Evolutionary conservation across 2,797 vertebrate genomes (phyloP).

Genomic region (Chiroxiphia lanceolata): DNA sequence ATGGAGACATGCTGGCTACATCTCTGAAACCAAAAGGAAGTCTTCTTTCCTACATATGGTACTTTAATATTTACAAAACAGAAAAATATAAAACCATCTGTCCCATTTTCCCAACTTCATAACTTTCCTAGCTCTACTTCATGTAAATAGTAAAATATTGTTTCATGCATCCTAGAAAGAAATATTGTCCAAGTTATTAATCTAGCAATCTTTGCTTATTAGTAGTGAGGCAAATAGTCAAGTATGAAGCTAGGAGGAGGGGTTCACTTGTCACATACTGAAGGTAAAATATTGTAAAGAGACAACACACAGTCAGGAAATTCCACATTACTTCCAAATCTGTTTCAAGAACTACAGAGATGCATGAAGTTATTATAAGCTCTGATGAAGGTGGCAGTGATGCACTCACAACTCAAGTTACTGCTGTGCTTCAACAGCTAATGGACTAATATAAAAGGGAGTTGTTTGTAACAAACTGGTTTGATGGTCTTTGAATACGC

Average conservation of each 20-base stretch:
- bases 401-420: neutral
- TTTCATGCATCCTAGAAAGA: neutral
- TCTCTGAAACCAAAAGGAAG: neutral
- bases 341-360: slow-evolving; percentile 29
- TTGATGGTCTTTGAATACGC: neutral
- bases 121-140: neutral
- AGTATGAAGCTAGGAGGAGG: neutral
- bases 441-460: neutral
- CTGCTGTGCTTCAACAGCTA: neutral
- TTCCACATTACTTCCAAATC: neutral
- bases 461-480: neutral
- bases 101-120: neutral
- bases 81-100: neutral
- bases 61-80: slow-evolving; percentile 7
- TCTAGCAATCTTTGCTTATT: neutral
- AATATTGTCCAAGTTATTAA: neutral
- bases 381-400: neutral
- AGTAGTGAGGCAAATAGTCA: neutral
- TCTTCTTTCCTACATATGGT: neutral
- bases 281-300: slow-evolving; percentile 41
- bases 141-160: slow-evolving; percentile 15
- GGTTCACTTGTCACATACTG: slow-evolving; percentile 9
- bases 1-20: neutral
- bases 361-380: neutral
- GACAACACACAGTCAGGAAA: neutral